Evolutionary conservation across 2,888 invertebrate species (phyloP).

Genomic region (Agriopis leucophaearia): DNA sequence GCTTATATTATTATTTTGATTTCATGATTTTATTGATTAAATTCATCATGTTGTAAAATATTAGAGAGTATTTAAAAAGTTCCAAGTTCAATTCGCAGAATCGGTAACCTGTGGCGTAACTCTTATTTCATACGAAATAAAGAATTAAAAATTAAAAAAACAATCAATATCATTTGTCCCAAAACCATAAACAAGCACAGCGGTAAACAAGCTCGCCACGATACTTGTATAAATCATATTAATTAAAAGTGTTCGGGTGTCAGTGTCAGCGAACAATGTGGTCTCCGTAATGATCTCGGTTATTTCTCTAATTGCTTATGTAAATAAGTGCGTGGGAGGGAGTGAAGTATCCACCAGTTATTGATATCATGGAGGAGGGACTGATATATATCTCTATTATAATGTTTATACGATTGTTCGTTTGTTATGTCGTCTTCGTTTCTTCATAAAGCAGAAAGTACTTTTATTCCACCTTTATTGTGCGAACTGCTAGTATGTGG

Average conservation of each 20-base stretch:
- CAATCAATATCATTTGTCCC: not conserved
- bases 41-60: too few relatives aligned
- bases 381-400: not conserved
- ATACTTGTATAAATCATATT: slow-evolving; percentile 17
- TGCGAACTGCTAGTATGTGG: too few relatives aligned
- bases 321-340: slow-evolving; percentile 16
- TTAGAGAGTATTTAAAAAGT: too few relatives aligned
- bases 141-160: not conserved
- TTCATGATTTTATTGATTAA: too few relatives aligned
- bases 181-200: slow-evolving; percentile 1
- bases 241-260: slow-evolving; percentile 18
- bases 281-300: slow-evolving; percentile 12
- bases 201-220: slow-evolving; percentile 7
- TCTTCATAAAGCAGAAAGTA: too few relatives aligned
- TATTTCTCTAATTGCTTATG: slow-evolving; percentile 26
- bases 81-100: too few relatives aligned
- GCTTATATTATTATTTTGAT: too few relatives aligned
- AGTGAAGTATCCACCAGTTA: not conserved
- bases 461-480: too few relatives aligned
- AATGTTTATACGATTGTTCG: too few relatives aligned
- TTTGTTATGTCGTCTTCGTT: too few relatives aligned
- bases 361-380: not conserved
- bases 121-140: not conserved
- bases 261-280: not conserved
- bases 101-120: too few relatives aligned